A percentile compares a stretch with the other conserved stretches of the same genome.
Evolutionary conservation across 2,797 vertebrate species (phyloP).

Genomic region (Macroramphosus scolopax): DNA sequence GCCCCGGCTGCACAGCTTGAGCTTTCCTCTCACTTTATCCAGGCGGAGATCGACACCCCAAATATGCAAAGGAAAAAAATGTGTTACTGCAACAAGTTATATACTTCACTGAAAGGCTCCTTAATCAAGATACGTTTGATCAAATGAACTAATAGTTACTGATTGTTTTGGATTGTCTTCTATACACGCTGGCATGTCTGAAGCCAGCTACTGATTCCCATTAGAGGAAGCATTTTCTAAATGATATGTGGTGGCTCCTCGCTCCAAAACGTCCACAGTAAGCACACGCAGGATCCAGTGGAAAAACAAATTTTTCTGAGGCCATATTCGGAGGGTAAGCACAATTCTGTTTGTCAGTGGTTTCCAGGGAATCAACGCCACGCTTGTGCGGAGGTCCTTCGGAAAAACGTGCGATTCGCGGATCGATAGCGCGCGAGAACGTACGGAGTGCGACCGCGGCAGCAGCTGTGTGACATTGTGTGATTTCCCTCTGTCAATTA

Average conservation of each 20-base stretch:
- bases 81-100: background rate
- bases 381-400: slow-evolving; percentile 4
- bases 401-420: too few relatives aligned
- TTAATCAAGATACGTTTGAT: too few relatives aligned
- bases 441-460: too few relatives aligned
- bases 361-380: slow-evolving; percentile 10
- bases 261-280: background rate
- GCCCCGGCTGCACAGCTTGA: slow-evolving; percentile 38
- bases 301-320: slow-evolving; percentile 25
- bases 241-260: too few relatives aligned
- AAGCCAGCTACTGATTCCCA: background rate
- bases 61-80: slow-evolving; percentile 5
- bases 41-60: slow-evolving; percentile 52
- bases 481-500: background rate
- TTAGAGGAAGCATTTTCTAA: background rate
- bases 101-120: too few relatives aligned
- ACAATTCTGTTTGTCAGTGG: slow-evolving; percentile 8
- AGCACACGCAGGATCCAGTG: slow-evolving; percentile 11
- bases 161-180: too few relatives aligned
- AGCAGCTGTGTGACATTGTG: too few relatives aligned
- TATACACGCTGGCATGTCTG: too few relatives aligned
- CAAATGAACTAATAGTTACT: too few relatives aligned
- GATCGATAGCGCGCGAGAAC: too few relatives aligned
- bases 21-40: slow-evolving; percentile 36
- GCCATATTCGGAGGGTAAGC: slow-evolving; percentile 14